Evolutionary conservation across 1,140 invertebrate species (phyloP).

Genomic region (Drosophila paulistorum): DNA sequence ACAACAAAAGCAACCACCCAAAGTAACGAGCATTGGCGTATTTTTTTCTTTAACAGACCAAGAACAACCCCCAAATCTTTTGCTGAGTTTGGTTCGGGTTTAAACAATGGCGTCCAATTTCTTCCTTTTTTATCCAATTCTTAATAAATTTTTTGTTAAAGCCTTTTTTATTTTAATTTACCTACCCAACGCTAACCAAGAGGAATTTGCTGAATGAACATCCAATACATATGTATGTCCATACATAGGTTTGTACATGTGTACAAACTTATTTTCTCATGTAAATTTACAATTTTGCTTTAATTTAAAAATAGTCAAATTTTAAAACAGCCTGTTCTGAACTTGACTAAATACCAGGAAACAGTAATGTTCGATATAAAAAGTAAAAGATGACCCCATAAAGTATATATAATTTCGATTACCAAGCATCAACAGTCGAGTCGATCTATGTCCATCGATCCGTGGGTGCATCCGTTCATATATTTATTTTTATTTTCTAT

Average conservation of each 20-base stretch:
- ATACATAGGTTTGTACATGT: not conserved
- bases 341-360: no score
- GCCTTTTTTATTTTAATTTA: slow-evolving; percentile 19
- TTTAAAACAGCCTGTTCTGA: no score
- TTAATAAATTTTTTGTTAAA: slow-evolving; percentile 16
- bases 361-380: no score
- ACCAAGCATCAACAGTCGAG: no score
- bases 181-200: not conserved
- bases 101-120: slow-evolving; percentile 61
- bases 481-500: no score
- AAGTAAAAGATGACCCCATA: no score
- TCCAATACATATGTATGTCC: not conserved
- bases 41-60: slow-evolving; percentile 44
- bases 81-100: slow-evolving; percentile 38
- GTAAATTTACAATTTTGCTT: no score
- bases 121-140: slow-evolving; percentile 19
- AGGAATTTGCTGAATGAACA: slow-evolving; percentile 9
- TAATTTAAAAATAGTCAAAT: no score
- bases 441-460: no score
- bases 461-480: no score
- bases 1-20: slow-evolving; percentile 47
- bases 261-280: not conserved
- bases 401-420: no score
- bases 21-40: slow-evolving; percentile 33
- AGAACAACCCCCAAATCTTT: slow-evolving; percentile 52